Evolutionary conservation across 2,888 invertebrate species (phyloP).

Genomic region (Acanthosepion pharaonis): DNA sequence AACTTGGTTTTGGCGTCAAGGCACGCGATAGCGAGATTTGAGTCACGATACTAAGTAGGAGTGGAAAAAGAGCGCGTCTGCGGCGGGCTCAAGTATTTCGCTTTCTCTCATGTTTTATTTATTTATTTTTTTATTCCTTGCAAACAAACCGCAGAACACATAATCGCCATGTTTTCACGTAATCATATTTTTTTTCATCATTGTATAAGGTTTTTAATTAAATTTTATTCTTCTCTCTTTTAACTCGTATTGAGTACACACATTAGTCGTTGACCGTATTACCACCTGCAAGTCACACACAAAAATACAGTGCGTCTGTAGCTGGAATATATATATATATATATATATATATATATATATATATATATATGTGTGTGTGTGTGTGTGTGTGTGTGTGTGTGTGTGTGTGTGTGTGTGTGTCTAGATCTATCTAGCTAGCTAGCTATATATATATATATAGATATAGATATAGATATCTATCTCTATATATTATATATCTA

Average conservation of each 20-base stretch:
- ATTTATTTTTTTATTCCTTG: not conserved
- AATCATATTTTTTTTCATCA: not conserved
- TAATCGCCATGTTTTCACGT: too few relatives aligned
- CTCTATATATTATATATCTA: not conserved
- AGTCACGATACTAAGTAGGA: not conserved
- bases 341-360: too few relatives aligned
- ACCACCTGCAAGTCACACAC: too few relatives aligned
- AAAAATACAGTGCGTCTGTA: too few relatives aligned
- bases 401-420: not conserved
- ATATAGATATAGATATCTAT: not conserved
- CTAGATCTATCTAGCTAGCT: not conserved
- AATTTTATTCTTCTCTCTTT: not conserved
- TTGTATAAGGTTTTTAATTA: not conserved
- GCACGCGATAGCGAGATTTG: constrained; percentile 1
- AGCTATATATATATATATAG: not conserved
- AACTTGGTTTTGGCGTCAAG: not conserved
- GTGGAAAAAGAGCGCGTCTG: not conserved
- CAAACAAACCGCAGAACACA: not conserved
- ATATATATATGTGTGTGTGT: not conserved
- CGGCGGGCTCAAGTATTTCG: not conserved
- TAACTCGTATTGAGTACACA: not conserved
- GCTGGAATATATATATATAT: too few relatives aligned
- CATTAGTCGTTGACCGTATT: not conserved
- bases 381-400: not conserved
- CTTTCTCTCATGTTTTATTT: not conserved